These are phyloP conservation scores for Eufriesea mexicana DNA, from an alignment of 1,140 invertebrate genomes.

Conservation along the genomic window DNA sequence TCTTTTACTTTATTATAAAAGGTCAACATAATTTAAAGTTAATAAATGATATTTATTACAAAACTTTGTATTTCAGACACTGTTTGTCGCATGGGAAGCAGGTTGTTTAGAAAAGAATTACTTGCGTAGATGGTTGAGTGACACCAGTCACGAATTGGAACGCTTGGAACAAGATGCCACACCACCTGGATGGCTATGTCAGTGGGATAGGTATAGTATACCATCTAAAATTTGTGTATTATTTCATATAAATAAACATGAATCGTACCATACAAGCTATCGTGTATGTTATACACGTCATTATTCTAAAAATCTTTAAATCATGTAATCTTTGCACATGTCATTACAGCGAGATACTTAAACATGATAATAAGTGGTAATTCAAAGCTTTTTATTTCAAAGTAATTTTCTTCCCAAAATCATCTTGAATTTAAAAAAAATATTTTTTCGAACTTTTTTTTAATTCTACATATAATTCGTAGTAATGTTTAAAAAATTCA, in stretches of 20 bases:
- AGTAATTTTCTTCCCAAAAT: not conserved
- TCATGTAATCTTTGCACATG: slow-evolving; percentile 33
- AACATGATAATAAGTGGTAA: not conserved
- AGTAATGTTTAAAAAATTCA: not conserved
- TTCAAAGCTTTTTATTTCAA: not conserved
- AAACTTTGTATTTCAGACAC: slow-evolving; percentile 82
- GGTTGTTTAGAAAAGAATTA: slow-evolving; percentile 84
- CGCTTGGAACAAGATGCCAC: slow-evolving; percentile 85
- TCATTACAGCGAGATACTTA: not conserved
- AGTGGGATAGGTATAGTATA: slow-evolving; percentile 89
- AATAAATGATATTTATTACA: not conserved
- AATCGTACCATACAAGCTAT: slow-evolving; percentile 45
- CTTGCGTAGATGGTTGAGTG: slow-evolving; percentile 84
- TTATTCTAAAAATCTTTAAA: slow-evolving; percentile 34
- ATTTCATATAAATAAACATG: slow-evolving; percentile 52
- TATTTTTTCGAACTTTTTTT: not conserved
- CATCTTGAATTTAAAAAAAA: not conserved
- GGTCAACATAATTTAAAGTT: not conserved
- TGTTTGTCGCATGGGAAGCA: slow-evolving; percentile 85
- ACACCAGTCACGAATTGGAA: slow-evolving; percentile 84
- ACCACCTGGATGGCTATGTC: slow-evolving; percentile 87
- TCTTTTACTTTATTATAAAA: slow-evolving; percentile 11
- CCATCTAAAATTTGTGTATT: slow-evolving; percentile 61
- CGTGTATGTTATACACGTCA: slow-evolving; percentile 50
- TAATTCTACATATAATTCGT: not conserved